Evolutionary conservation across 2,113 vertebrate genomes (phyloP).

Genomic region (Cyprinodon variegatus): DNA sequence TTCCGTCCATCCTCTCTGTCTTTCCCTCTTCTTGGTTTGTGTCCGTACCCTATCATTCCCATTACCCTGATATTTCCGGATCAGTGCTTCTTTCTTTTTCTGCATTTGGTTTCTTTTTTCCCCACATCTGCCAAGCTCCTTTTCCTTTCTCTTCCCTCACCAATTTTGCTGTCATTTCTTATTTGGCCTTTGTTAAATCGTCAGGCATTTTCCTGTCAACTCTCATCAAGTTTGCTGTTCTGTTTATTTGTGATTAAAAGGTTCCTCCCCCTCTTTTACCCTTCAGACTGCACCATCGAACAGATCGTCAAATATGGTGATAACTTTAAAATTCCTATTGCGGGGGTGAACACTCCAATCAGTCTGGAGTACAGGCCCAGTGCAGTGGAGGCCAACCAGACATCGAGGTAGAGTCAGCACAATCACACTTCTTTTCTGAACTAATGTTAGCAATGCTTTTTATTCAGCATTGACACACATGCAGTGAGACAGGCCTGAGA

Average conservation of each 20-base stretch:
- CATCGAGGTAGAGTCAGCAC: conserved; percentile 55
- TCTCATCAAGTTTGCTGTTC: conserved; percentile 18
- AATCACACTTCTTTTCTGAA: conserved; percentile 15
- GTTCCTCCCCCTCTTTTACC: conserved; percentile 17
- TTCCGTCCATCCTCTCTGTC: conserved; percentile 43
- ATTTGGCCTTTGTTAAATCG: neutral
- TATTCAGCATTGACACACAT: conserved; percentile 14
- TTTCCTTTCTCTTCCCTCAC: neutral
- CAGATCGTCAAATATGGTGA: conserved; percentile 70
- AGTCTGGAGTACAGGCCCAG: conserved; percentile 71
- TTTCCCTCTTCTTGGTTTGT: conserved; percentile 36
- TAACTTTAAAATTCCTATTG: conserved; percentile 60
- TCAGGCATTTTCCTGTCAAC: neutral
- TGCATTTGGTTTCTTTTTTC: conserved; percentile 30
- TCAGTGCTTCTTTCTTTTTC: conserved; percentile 35
- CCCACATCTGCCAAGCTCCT: conserved; percentile 30
- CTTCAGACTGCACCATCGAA: conserved; percentile 77
- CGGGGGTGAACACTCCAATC: conserved; percentile 43
- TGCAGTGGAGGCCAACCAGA: conserved; percentile 74
- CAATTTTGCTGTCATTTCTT: neutral
- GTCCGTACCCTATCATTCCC: conserved; percentile 49
- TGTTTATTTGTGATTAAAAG: conserved; percentile 5
- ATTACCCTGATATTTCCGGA: conserved; percentile 50
- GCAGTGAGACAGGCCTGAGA: conserved; percentile 1
- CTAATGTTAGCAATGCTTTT: conserved; percentile 15